Percentiles rank a stretch among this genome's conserved stretches.
These are phyloP conservation scores for Dicrurus megarhynchus DNA, from an alignment of 2,113 vertebrate species.

Conservation along the genomic window DNA sequence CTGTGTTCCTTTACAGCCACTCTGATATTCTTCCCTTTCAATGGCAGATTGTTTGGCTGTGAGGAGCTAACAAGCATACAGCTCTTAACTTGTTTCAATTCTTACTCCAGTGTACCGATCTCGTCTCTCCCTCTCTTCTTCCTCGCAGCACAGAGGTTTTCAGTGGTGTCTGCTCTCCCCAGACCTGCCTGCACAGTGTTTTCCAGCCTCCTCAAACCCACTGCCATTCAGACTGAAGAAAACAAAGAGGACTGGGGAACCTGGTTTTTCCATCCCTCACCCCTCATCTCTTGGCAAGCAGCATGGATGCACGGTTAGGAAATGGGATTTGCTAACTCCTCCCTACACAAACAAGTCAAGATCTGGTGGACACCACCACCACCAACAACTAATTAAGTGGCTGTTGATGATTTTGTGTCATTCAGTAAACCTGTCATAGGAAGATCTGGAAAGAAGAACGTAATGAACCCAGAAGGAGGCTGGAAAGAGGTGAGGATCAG, in stretches of 20 bases:
- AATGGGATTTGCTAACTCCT: not conserved
- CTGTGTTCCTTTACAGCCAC: not conserved
- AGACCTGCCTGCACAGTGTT: not conserved
- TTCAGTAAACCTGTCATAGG: not conserved
- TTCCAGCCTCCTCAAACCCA: not conserved
- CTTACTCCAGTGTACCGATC: not conserved
- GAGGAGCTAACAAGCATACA: conserved; percentile 39
- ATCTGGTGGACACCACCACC: not conserved
- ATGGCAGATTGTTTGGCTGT: conserved; percentile 29
- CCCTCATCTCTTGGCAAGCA: not conserved
- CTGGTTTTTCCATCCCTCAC: not conserved
- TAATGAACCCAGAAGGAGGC: not conserved
- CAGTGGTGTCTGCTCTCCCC: not conserved
- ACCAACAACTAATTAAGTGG: not conserved
- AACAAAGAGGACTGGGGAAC: not conserved
- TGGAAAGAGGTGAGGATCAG: not conserved
- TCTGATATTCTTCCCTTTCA: conserved; percentile 10
- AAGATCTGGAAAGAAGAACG: not conserved
- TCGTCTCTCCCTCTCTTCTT: not conserved
- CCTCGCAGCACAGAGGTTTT: not conserved
- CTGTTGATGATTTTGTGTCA: not conserved
- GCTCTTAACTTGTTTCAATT: conserved; percentile 60
- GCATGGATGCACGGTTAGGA: not conserved
- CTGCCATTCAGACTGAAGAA: not conserved
- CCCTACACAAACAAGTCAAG: not conserved